Evolutionary conservation across 2,888 invertebrate species (phyloP).

Genomic region (Labia minor): DNA sequence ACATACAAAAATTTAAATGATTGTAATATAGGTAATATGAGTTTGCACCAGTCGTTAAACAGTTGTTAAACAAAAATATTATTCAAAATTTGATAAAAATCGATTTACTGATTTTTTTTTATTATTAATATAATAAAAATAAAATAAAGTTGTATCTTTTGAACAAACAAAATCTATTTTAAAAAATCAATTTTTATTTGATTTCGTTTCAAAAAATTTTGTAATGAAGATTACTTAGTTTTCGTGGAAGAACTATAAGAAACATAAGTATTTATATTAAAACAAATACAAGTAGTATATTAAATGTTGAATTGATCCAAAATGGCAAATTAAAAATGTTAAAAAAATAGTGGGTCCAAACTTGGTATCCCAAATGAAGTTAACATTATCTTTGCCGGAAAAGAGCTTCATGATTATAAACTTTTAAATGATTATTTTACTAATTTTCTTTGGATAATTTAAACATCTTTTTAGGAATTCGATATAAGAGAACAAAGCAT

Average conservation of each 20-base stretch:
- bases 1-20: too few species aligned
- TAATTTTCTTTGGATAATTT: neutral
- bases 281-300: constrained; percentile 53
- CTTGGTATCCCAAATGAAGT: constrained; percentile 59
- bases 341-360: constrained; percentile 60
- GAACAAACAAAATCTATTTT: too few species aligned
- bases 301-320: constrained; percentile 56
- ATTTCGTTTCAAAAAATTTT: constrained; percentile 44
- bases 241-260: constrained; percentile 47
- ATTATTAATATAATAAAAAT: too few species aligned
- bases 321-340: constrained; percentile 62
- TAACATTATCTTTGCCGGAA: constrained; percentile 69
- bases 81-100: too few species aligned
- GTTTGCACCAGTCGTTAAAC: too few species aligned
- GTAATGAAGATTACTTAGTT: constrained; percentile 48
- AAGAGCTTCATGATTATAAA: constrained; percentile 57
- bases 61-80: too few species aligned
- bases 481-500: constrained; percentile 68
- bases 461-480: constrained; percentile 52
- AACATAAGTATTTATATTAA: constrained; percentile 58
- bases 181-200: constrained; percentile 37
- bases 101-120: too few species aligned
- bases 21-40: too few species aligned
- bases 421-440: neutral
- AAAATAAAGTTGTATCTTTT: too few species aligned